These are phyloP conservation scores for Pyrrhia umbra DNA, from an alignment of 2,888 invertebrate genomes.

Conservation along the genomic window DNA sequence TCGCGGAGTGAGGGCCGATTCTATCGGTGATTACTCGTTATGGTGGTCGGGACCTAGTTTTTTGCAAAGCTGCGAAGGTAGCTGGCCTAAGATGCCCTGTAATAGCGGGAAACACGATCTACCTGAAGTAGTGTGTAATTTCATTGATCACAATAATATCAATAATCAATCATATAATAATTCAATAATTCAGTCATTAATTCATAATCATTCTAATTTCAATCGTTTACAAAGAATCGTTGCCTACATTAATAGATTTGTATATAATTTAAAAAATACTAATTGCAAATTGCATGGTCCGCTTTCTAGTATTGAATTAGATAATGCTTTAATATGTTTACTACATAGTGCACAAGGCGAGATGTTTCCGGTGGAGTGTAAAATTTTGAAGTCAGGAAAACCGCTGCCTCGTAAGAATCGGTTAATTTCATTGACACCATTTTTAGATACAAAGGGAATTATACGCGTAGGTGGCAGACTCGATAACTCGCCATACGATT, in stretches of 20 bases:
- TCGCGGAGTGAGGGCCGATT: background rate
- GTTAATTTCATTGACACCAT: constrained; percentile 2
- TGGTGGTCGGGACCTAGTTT: constrained; percentile 5
- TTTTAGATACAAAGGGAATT: constrained; percentile 3
- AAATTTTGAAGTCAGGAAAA: background rate
- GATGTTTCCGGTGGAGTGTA: constrained; percentile 5
- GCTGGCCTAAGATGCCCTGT: background rate
- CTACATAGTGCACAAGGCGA: background rate
- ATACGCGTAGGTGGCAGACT: constrained; percentile 12
- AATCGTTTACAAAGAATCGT: constrained; percentile 3
- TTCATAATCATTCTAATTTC: background rate
- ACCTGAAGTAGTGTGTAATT: background rate
- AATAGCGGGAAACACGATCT: background rate
- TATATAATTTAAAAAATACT: background rate
- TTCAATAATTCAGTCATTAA: background rate
- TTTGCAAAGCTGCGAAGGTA: background rate
- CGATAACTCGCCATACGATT: constrained; percentile 6
- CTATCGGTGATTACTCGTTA: background rate
- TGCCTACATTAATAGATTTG: constrained; percentile 1
- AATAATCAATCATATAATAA: background rate
- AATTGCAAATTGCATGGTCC: background rate
- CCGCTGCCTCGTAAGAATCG: constrained; percentile 5
- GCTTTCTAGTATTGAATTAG: background rate
- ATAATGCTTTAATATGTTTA: background rate
- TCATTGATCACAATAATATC: background rate